Percentiles rank a stretch among this genome's conserved stretches.
Conservation (phyloP, 2,113 vertebrate genomes). For the Orcinus orca region DNA sequence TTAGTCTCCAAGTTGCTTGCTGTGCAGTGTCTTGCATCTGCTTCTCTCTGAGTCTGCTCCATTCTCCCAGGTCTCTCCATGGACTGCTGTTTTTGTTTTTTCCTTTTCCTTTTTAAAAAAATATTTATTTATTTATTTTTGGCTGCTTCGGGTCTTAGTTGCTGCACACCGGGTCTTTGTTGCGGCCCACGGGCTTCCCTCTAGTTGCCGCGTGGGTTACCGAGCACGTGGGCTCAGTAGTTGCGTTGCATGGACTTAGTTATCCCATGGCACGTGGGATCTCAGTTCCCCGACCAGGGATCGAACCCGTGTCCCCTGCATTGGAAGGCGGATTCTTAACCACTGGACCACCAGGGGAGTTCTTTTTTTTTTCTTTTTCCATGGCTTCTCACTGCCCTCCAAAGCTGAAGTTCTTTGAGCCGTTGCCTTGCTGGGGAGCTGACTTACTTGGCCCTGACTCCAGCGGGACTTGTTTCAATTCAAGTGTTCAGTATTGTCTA, state of each 20-base stretch:
- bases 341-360: no score
- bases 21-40: background rate
- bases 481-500: background rate
- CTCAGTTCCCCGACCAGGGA: no score
- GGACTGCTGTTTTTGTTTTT: background rate
- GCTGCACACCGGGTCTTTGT: no score
- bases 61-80: background rate
- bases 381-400: background rate
- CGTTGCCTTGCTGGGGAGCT: background rate
- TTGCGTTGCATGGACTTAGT: no score
- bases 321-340: no score
- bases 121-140: no score
- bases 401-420: background rate
- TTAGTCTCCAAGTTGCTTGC: background rate
- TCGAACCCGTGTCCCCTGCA: no score
- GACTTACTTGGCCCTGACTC: background rate
- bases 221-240: no score
- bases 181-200: no score
- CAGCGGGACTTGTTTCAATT: background rate
- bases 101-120: background rate
- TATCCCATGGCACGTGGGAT: no score
- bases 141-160: no score
- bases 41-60: background rate
- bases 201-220: no score
- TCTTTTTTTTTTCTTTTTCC: background rate